phyloP scores from a whole-genome alignment of 2,113 vertebrate genomes.

The Phylloscopus trochilus region DNA sequence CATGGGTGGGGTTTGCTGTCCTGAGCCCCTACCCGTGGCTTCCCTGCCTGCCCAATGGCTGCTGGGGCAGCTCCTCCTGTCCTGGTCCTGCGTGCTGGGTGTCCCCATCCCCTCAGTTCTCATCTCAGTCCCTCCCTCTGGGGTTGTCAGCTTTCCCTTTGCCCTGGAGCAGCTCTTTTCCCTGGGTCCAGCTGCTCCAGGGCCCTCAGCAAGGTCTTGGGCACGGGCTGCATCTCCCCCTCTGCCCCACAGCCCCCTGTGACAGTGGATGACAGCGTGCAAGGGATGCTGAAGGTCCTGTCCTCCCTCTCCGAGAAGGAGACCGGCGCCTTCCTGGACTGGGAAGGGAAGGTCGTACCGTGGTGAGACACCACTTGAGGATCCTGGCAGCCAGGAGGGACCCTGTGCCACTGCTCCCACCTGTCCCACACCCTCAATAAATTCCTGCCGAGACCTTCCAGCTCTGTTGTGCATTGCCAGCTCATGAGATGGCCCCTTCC shows the following conservation, averaged over 20 bases:
- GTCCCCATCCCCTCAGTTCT: rapidly evolving
- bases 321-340: too few species aligned
- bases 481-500: too few species aligned
- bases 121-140: too few species aligned
- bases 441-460: not conserved
- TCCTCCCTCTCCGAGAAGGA: too few species aligned
- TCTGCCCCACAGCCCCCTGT: too few species aligned
- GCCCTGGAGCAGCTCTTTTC: too few species aligned
- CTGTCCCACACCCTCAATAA: not conserved
- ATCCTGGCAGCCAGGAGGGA: not conserved
- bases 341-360: not conserved
- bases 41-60: not conserved
- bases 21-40: not conserved
- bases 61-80: not conserved
- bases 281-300: too few species aligned
- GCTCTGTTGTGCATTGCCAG: too few species aligned
- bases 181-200: too few species aligned
- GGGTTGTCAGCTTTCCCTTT: not conserved
- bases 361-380: not conserved
- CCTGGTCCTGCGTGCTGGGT: not conserved
- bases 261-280: too few species aligned
- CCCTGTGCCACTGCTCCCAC: not conserved
- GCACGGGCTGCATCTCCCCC: not conserved
- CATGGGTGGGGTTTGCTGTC: not conserved
- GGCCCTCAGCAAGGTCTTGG: too few species aligned